Evolutionary conservation across 2,113 vertebrate genomes (phyloP).

Genomic region (Sinocyclocheilus anophthalmus): DNA sequence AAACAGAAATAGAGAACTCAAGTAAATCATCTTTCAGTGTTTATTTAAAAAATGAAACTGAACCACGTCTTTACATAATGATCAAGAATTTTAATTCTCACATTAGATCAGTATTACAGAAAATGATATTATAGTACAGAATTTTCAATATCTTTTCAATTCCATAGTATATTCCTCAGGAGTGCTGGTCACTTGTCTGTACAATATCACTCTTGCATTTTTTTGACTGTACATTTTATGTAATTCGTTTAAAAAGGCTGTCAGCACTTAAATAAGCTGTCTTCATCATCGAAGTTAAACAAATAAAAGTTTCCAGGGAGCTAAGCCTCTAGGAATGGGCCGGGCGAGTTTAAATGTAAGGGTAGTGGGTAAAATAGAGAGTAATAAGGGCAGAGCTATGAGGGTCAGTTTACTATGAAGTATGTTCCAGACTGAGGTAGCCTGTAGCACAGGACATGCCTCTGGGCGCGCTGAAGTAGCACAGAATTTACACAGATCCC

Average conservation of each 20-base stretch:
- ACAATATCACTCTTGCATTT: slow-evolving; percentile 88
- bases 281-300: slow-evolving; percentile 77
- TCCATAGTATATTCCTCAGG: slow-evolving; percentile 90
- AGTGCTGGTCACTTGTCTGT: slow-evolving; percentile 99
- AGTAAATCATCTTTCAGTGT: slow-evolving; percentile 39
- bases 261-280: slow-evolving; percentile 92
- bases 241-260: slow-evolving; percentile 91
- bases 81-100: slow-evolving; percentile 93
- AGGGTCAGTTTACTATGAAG: slow-evolving; percentile 78
- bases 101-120: slow-evolving; percentile 99
- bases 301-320: slow-evolving; percentile 78
- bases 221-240: slow-evolving; percentile 54
- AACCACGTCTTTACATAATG: slow-evolving; percentile 88
- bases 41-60: slow-evolving; percentile 60
- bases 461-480: slow-evolving; percentile 29
- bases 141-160: slow-evolving; percentile 93
- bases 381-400: slow-evolving; percentile 61
- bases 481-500: slow-evolving; percentile 17
- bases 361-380: slow-evolving; percentile 53
- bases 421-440: slow-evolving; percentile 67
- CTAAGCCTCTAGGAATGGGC: slow-evolving; percentile 68
- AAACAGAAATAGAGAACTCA: slow-evolving; percentile 5
- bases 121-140: slow-evolving; percentile 97
- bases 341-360: slow-evolving; percentile 48
- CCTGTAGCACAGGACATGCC: slow-evolving; percentile 60